A percentile compares a stretch with the other conserved stretches of the same genome.
Evolutionary conservation across 1,140 invertebrate species (phyloP).

Genomic region (Ctenoplectra terminalis): DNA sequence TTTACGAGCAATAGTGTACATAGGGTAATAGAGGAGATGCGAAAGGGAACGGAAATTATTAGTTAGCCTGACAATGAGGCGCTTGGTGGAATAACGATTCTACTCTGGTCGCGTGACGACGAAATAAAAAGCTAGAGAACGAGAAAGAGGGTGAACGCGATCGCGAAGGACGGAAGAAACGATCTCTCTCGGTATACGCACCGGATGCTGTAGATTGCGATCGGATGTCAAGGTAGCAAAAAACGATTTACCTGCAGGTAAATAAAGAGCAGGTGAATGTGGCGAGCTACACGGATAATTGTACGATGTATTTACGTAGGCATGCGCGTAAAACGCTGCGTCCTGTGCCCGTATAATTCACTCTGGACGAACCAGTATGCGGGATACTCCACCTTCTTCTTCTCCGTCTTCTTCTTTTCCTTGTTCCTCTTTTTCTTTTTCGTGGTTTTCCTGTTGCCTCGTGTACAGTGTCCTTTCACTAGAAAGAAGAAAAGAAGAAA

Average conservation of each 20-base stretch:
- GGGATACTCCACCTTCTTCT: not conserved
- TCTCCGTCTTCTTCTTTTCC: no score
- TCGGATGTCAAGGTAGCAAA: slow-evolving; percentile 49
- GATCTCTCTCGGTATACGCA: not conserved
- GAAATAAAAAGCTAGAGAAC: not conserved
- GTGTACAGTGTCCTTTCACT: not conserved
- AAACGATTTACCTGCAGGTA: slow-evolving; percentile 50
- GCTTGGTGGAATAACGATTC: not conserved
- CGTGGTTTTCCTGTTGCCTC: not conserved
- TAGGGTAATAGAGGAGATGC: not conserved
- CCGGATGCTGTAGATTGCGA: slow-evolving; percentile 56
- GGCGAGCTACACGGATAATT: slow-evolving; percentile 42
- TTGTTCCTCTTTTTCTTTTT: not conserved
- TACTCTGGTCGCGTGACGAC: not conserved
- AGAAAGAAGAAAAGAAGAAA: not conserved
- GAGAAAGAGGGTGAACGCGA: not conserved
- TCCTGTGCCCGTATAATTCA: slow-evolving; percentile 44
- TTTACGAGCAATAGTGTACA: not conserved
- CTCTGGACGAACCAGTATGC: slow-evolving; percentile 15
- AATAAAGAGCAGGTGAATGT: slow-evolving; percentile 63
- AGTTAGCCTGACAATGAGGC: not conserved
- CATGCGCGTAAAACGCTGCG: slow-evolving; percentile 42
- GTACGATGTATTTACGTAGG: slow-evolving; percentile 54
- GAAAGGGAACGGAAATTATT: slow-evolving; percentile 13
- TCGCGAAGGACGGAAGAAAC: slow-evolving; percentile 4